Evolutionary conservation across 2,888 invertebrate genomes (phyloP).

Genomic region (Epinotia brunnichana): DNA sequence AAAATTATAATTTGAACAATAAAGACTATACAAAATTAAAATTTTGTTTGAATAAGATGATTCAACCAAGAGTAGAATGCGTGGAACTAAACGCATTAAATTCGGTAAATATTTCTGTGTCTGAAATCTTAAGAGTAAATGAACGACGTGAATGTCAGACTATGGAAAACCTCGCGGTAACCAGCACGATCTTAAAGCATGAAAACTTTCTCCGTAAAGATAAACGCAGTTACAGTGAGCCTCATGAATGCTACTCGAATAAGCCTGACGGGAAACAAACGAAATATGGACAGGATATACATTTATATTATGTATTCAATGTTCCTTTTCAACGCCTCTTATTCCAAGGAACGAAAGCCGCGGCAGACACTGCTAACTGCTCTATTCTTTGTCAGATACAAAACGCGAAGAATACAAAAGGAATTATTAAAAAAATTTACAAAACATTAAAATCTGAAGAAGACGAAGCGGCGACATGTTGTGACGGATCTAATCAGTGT

Average conservation of each 20-base stretch:
- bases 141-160: not conserved
- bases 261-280: not conserved
- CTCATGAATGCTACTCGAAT: not conserved
- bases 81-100: not conserved
- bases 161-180: not conserved
- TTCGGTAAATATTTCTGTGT: not conserved
- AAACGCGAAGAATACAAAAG: not conserved
- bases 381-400: not conserved
- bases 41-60: not conserved
- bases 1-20: not conserved
- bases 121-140: not conserved
- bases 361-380: not conserved
- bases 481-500: not conserved
- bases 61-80: not conserved
- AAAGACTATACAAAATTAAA: not conserved
- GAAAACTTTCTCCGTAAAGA: not conserved
- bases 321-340: not conserved
- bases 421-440: not conserved
- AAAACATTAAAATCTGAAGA: conserved; percentile 4
- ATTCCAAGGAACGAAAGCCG: not conserved
- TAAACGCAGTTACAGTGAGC: not conserved
- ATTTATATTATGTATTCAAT: conserved; percentile 9
- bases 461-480: not conserved
- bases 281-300: not conserved
- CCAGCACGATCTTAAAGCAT: not conserved